Conservation (phyloP, 2,797 vertebrate genomes). For the Oreochromis mossambicus region DNA sequence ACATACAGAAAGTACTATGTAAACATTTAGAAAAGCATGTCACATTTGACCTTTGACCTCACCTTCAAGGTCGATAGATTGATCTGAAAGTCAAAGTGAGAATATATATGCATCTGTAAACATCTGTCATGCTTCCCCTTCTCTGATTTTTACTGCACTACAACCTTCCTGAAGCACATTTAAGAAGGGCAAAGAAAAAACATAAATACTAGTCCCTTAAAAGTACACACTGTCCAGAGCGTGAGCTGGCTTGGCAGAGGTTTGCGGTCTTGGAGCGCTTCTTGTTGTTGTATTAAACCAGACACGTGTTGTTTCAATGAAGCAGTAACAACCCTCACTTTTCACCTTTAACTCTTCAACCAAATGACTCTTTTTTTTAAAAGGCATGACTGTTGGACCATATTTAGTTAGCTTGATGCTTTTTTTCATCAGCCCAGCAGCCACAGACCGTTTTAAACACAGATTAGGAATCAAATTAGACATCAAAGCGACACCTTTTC, state of each 20-base stretch:
- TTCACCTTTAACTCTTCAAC: background rate
- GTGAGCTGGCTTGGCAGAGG: background rate
- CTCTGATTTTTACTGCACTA: background rate
- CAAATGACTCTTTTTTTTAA: background rate
- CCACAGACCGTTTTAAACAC: background rate
- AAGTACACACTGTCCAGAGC: background rate
- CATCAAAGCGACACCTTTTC: background rate
- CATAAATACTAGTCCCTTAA: background rate
- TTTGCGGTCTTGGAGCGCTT: background rate
- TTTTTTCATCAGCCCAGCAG: background rate
- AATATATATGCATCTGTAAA: background rate
- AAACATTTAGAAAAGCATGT: background rate
- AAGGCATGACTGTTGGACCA: background rate
- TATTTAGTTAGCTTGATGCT: background rate
- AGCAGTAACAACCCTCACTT: background rate
- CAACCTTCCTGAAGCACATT: background rate
- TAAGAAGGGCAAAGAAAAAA: background rate
- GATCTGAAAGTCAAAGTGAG: background rate
- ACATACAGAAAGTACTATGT: background rate
- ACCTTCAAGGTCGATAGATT: background rate
- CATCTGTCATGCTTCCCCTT: background rate
- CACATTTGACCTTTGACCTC: background rate
- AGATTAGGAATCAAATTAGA: background rate
- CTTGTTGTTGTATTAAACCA: background rate
- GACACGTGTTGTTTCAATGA: background rate